phyloP scores from a whole-genome alignment of 2,113 vertebrate species.

The Oophaga pumilio region DNA sequence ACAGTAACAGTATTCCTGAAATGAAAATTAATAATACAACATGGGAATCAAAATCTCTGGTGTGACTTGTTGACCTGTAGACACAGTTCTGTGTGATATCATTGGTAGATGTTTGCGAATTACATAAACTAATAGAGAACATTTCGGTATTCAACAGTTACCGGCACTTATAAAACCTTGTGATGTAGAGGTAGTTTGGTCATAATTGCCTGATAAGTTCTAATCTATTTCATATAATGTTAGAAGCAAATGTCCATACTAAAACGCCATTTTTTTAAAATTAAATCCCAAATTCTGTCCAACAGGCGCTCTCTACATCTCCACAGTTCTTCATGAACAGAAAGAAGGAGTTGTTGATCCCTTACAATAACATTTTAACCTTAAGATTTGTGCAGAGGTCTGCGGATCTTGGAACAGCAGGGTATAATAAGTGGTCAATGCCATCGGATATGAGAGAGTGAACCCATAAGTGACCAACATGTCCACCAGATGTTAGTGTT shows the following conservation, averaged over 20 bases:
- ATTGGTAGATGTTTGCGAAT: neutral
- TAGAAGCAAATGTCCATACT: neutral
- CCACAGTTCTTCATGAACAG: too few species aligned
- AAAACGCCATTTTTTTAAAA: neutral
- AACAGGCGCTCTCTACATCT: too few species aligned
- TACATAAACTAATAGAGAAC: neutral
- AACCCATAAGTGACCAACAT: too few species aligned
- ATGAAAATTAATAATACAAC: neutral
- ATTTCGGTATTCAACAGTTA: neutral
- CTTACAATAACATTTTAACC: too few species aligned
- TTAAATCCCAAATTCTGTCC: neutral
- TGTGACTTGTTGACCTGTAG: neutral
- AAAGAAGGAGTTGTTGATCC: too few species aligned
- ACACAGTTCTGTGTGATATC: neutral
- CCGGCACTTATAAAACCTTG: neutral
- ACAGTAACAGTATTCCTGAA: neutral
- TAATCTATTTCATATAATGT: neutral
- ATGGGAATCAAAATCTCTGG: neutral
- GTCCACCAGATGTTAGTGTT: too few species aligned
- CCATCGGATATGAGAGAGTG: too few species aligned
- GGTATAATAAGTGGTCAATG: too few species aligned
- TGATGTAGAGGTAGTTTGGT: neutral
- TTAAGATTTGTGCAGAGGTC: too few species aligned
- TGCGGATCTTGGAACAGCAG: too few species aligned
- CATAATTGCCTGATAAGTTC: neutral